Base-by-base conservation (phyloP, 2,888 invertebrate genomes). In the Petrolisthes cinctipes region DNA sequence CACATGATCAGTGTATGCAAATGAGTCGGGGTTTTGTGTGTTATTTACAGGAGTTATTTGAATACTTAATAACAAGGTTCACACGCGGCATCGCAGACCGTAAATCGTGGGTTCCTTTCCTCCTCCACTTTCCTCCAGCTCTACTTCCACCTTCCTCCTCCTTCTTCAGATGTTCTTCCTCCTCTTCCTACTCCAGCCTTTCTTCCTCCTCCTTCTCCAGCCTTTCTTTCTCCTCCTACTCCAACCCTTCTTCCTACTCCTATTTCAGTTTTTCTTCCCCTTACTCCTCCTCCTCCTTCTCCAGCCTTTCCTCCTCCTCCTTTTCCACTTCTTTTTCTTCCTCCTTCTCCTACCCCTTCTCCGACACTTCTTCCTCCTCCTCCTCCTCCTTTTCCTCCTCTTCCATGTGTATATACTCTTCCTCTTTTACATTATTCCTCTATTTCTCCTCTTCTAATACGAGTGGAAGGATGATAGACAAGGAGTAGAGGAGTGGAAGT, bases 1-100 rank as follows among this genome's bases (percentile, higher is more conserved):
- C 86, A 83, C 79, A 83, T 79, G 78, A 83, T 83, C 83, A 79
- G 71, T n/a, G 83, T 86, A 86, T 86, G 86, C 86, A 86, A 86
- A 86, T 86, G 83, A 78, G 68, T 17, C 54, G 51, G 66, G 57
- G 57, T 76, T 83, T 11, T 61, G 82, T 71, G 75, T 82, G 86
- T 82, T 86, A 82, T 86, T 86, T 86, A 82, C 82, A 73, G 71
- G 80, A 68, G 71, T 66, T 86, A 76, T 86, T 76, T 86, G 83
- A 82, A 82, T 86, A 78, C 75, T 82, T 86, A 82, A 76, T 82
- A 85, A 85, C 80, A 66, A 68, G 85, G 51, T 79, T 85, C 66
- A 71, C 79, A 54, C 85, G 17, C 79, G 68, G 85, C 68, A 80
- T 80, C 79, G 61, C 76, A 80, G 61, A 68, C 66, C 78, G 85